Conservation (phyloP, 2,113 vertebrate genomes). For the Leptocoma aspasia region DNA sequence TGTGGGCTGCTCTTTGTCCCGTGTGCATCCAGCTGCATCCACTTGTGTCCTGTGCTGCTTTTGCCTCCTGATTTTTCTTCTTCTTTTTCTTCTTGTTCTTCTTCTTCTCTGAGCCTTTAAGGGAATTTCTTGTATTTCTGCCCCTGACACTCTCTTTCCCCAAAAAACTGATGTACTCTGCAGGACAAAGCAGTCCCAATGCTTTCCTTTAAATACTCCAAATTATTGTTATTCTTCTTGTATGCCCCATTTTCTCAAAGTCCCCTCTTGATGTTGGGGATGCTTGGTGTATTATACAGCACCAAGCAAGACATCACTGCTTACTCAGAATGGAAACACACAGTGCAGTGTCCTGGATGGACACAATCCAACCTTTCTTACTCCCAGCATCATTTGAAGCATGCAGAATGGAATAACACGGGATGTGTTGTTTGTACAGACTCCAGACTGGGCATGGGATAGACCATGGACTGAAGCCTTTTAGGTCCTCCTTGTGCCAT, state of each 20-base stretch:
- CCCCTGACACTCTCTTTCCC: neutral
- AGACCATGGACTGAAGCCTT: neutral
- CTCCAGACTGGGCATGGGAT: neutral
- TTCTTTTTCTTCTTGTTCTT: neutral
- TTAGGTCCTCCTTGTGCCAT: neutral
- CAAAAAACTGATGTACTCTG: neutral
- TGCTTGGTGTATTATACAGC: neutral
- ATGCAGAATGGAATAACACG: neutral
- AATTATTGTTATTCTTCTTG: neutral
- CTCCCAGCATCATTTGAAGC: neutral
- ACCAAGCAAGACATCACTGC: neutral
- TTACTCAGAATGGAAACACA: neutral
- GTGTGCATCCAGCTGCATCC: accelerated
- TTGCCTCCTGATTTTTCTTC: neutral
- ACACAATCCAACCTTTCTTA: neutral
- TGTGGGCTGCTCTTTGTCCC: neutral
- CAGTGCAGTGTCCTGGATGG: neutral
- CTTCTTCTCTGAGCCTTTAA: neutral
- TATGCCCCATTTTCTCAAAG: neutral
- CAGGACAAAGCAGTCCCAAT: neutral
- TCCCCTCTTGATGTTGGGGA: too few relatives aligned
- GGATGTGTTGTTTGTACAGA: neutral
- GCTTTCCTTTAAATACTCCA: neutral
- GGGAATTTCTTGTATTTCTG: neutral
- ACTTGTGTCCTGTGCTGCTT: neutral